Base-by-base conservation (phyloP, 2,888 invertebrate species). In the Elaeidobius kamerunicus region DNA sequence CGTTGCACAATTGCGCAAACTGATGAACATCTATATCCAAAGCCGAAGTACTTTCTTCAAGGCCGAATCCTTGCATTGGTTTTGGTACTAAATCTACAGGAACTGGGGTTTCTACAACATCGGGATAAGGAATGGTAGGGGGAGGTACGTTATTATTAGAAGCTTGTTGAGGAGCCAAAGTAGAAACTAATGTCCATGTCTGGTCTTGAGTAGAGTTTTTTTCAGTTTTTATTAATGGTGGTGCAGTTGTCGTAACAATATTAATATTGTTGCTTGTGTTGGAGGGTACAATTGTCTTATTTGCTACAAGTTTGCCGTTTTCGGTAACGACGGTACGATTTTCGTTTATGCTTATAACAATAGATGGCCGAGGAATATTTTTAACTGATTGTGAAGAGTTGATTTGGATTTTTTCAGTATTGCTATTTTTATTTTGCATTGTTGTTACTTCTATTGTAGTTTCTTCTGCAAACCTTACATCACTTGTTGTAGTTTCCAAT, bases 1-100 rank as follows among this genome's bases (percentile, higher is more conserved):
- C 89, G 68, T 92, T 92, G 67, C 91, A 91, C 1, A 92, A 76
- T 58, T 85, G 83, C 0, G 86, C 78, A 67, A 91, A 92, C 50
- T 85, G 80, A n/a, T 81, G 77, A 20, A 91, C 78, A 67, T 92
- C 91, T 53, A 83, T 81, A 52, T 85, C 85, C 19, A 91, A 76
- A 63, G 79, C 75, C 44, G 80, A 78, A 0, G 85, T 84, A 17
- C 88, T 91, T 1, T 84, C 86, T 69, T 91, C 91, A 17, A 91
- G 72, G 0, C 90, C 90, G 60, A 84, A 83, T 44, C 79, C 80
- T 58, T 78, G 78, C 3, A 77, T 67, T 0, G 80, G 77, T 18
- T 80, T 77, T 2, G 80, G 76, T 4, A 77, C 76, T 6, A 81
- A 67, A 60, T 78, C 76, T 1, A 80, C 76, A 0, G 77, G 65